Evolutionary conservation across 2,797 vertebrate genomes (phyloP), one percentile per base, ranked within the genome.

Genomic region (Philypnodon macrostomus): DNA sequence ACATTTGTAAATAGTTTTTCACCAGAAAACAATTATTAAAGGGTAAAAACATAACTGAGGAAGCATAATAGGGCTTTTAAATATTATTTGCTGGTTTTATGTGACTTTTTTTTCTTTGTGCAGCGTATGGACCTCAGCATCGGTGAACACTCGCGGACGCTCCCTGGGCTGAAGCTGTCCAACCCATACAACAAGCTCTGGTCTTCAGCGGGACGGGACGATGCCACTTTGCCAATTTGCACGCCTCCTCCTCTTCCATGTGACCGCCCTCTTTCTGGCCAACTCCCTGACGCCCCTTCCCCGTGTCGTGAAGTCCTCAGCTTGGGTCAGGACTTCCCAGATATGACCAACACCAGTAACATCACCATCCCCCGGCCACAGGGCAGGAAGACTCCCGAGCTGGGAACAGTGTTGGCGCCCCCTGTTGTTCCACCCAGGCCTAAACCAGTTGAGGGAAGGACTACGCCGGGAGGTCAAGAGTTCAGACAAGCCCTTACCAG

Each of bases 351-450:
- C 4, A 42, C 77, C 0, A 72, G 89, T 13, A 94, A 84, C 77
- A 96, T 97, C 73, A 95, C 94, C 40, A 94, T 98, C 42, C 95
- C 96, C 1, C 90, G 95, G 7, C 96, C 96, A 0, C 96, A 90
- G 0, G 94, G 94, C 16, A 91, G 92, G 53, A 98, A 94, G 84
- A 96, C 95, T 0, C 93, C 94, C 0, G 94, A 97, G 55, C 81
- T 93, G 18, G 93, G 94, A 7, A 84, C 90, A 0, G 91, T 93
- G 45, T 88, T 94, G 0, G 91, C 90, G 0, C 93, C 94, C 0
- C 92, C 93, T 0, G 37, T 59, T 2, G 54, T 66, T 17, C 87
- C 89, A 2, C 61, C 87, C 9, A 87, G 92, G 14, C 75, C 77
- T 2, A 88, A 83, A 1, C 0, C 76, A 6, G 7, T 59, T 13